Evolutionary conservation across 2,888 invertebrate species (phyloP), one percentile per base, ranked within the genome.

Genomic region (Nomada flava): DNA sequence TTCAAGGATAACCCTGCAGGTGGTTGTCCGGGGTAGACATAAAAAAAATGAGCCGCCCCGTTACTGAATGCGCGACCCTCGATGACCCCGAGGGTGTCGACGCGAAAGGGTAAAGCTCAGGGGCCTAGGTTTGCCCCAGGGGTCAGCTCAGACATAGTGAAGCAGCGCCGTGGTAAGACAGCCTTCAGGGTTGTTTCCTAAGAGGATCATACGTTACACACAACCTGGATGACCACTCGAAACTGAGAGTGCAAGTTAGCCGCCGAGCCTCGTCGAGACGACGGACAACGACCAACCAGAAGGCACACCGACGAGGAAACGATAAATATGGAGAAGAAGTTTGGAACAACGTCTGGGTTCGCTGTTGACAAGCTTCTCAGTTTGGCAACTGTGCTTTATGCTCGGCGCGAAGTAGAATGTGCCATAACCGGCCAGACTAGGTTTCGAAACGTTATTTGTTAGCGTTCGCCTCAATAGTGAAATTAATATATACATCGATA

Each of bases 161-260:
- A 47, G 50, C 20, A 64, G 69, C 64, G 23, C 42, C 78, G 52
- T 5, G 59, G 69, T 36, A 36, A 63, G 42, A 50, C 47, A 68
- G 44, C 53, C 55, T 29, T 64, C 26, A 18, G 69, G 79, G 79
- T 15, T 52, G 74, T 36, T 26, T 64, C 69, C 74, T 26, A 3
- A 65, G 79, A 73, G 79, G 64, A 64, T 69, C 64, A 59, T 79
- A 70, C 63, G 47, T 79, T 69, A 81, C 29, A 70, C 42, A 13
- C 20, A 29, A 60, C 53, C 65, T 23, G 59, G 69, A 79, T 70
- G 57, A 36, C 72, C 80, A 65, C 64, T 73, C 42, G 72, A 79
- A 69, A 69, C 36, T 15, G 73, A 59, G 47, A 47, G 42, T 36
- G 68, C 44, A 59, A 52, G 53, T 42, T 20, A 15, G 44, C 53